phyloP scores from a whole-genome alignment of 2,797 vertebrate species.

The Bufotes viridis region DNA sequence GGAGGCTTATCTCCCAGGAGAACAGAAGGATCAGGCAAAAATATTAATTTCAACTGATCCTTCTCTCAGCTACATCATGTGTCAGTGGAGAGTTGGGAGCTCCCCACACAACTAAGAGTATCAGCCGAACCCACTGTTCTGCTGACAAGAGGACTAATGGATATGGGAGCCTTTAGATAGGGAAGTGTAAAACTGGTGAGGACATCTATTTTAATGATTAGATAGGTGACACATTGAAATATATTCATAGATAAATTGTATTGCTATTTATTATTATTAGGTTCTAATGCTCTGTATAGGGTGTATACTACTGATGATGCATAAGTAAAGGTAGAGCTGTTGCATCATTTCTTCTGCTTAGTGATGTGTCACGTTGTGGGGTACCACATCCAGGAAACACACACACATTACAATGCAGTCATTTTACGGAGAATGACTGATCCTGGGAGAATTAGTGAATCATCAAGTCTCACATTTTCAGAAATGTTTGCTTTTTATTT shows the following conservation, averaged over 20 bases:
- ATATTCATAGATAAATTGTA: not conserved
- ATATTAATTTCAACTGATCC: too few species aligned
- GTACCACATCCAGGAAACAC: constrained; percentile 49
- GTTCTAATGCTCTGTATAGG: not conserved
- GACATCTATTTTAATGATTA: too few species aligned
- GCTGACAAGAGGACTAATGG: too few species aligned
- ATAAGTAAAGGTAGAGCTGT: not conserved
- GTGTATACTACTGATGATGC: not conserved
- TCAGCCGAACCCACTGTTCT: too few species aligned
- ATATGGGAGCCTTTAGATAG: too few species aligned
- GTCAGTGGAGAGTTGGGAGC: too few species aligned
- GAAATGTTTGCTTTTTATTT: constrained; percentile 33
- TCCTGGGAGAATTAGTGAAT: constrained; percentile 21
- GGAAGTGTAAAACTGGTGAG: too few species aligned
- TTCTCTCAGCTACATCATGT: too few species aligned
- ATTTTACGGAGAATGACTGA: constrained; percentile 30
- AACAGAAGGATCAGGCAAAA: too few species aligned
- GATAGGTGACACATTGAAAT: not conserved
- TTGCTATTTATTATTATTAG: too few species aligned
- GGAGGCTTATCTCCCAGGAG: too few species aligned
- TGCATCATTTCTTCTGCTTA: constrained; percentile 26
- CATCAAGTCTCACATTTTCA: constrained; percentile 27
- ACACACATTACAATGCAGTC: not conserved
- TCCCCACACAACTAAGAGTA: too few species aligned
- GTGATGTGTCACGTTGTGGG: constrained; percentile 50